These are phyloP conservation scores for Hycleus cichorii DNA, from an alignment of 1,140 invertebrate genomes.

Conservation along the genomic window DNA sequence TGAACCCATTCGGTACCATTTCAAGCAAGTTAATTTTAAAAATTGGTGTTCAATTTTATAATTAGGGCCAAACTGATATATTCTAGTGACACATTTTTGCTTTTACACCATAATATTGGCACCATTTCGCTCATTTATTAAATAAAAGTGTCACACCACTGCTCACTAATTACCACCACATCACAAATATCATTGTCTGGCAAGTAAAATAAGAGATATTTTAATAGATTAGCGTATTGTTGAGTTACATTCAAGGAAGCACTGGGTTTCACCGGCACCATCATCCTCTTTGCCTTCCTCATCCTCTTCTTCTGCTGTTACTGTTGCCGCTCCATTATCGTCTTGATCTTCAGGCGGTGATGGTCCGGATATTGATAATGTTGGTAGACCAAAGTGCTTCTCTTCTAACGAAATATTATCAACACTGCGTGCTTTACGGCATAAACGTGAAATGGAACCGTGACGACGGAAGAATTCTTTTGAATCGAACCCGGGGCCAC, in stretches of 20 bases:
- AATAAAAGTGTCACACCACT: too few relatives aligned
- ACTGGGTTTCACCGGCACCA: not conserved
- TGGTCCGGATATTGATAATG: slow-evolving; percentile 66
- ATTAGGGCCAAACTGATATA: too few relatives aligned
- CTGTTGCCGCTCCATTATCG: slow-evolving; percentile 11
- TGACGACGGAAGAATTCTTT: slow-evolving; percentile 67
- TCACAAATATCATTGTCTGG: not conserved
- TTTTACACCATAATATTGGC: too few relatives aligned
- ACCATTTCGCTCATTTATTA: too few relatives aligned
- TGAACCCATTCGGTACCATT: too few relatives aligned
- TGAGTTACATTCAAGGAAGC: not conserved
- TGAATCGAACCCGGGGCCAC: slow-evolving; percentile 65
- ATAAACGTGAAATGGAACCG: slow-evolving; percentile 68
- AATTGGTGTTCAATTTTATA: too few relatives aligned
- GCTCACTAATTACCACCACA: too few relatives aligned
- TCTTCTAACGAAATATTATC: slow-evolving; percentile 54
- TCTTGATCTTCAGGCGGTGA: slow-evolving; percentile 57
- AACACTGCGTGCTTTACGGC: slow-evolving; percentile 67
- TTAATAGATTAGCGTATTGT: not conserved
- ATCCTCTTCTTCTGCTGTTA: not conserved
- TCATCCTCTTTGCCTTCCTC: not conserved
- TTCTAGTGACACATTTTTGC: too few relatives aligned
- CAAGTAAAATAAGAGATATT: not conserved
- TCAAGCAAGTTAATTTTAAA: too few relatives aligned
- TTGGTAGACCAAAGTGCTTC: slow-evolving; percentile 60